phyloP scores from a whole-genome alignment of 2,888 invertebrate genomes.

The Neelides folsomi region DNA sequence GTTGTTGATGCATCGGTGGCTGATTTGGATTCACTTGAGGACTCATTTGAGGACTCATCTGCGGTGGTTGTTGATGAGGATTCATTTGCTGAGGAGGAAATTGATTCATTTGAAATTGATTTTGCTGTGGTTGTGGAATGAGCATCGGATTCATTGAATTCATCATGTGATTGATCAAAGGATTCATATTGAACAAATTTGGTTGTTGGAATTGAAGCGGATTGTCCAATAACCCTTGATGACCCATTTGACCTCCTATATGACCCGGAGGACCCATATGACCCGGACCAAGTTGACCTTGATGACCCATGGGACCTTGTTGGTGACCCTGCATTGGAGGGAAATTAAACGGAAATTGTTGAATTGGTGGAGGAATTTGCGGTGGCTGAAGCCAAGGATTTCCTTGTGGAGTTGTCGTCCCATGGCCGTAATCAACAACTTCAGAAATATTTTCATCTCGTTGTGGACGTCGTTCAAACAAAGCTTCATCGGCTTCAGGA shows the following conservation, averaged over 20 bases:
- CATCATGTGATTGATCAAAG: not conserved
- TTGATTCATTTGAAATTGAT: constrained; percentile 3
- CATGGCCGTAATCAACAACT: constrained; percentile 1
- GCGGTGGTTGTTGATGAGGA: not conserved
- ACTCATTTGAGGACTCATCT: not conserved
- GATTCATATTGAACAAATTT: too few species aligned
- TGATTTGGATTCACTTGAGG: not conserved
- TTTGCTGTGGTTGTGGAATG: not conserved
- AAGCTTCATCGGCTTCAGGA: constrained; percentile 9
- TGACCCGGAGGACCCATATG: too few species aligned
- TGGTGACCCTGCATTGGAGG: too few species aligned
- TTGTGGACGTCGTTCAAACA: constrained; percentile 10
- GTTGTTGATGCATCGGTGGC: not conserved
- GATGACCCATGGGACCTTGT: too few species aligned
- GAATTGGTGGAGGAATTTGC: not conserved
- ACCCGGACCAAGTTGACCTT: too few species aligned
- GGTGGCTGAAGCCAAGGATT: not conserved
- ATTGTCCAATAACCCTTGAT: too few species aligned
- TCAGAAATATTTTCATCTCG: not conserved
- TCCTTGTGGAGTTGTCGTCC: not conserved
- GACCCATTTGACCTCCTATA: too few species aligned
- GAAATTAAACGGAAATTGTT: not conserved
- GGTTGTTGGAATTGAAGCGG: too few species aligned
- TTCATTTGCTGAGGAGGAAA: not conserved
- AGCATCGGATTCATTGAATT: not conserved